Evolutionary conservation across 2,113 vertebrate species (phyloP), one percentile per base, ranked within the genome.

Genomic region (Tinamus guttatus): DNA sequence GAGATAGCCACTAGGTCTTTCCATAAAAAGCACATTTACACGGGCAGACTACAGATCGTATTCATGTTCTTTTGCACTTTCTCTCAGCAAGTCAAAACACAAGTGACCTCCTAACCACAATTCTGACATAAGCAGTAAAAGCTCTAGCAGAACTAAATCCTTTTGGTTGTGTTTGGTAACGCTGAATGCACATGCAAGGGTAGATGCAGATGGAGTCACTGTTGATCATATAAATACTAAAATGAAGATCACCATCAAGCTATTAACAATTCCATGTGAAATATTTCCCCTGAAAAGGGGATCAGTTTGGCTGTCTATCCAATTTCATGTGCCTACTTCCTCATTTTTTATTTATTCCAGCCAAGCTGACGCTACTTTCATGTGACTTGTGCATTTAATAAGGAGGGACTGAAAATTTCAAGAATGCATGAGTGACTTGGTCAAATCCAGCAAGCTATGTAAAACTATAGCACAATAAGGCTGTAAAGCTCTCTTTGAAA

Each of bases 401-500:
- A 60, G 76, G 22, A 85, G 0, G 3, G 45, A 45, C 49, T 24
- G 40, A 14, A 40, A 59, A 82, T 38, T 81, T 67, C 90, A 92
- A 68, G 65, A 95, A 92, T 13, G 58, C 25, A 24, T 80, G 59
- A 65, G 62, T 73, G 45, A 91, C 43, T 70, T 43, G 45, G 34
- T 58, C 34, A 87, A 94, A 94, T 41, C 47, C 84, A 76, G 16
- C 15, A 18, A 34, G 34, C 24, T 47, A 82, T 5, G 34, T 85
- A 87, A 89, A 96, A 85, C 38, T 68, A 52, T 2, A 82, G 36
- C 38, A 69, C 9, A 32, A 6, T 41, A 59, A 91, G 28, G 75
- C 56, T 59, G 10, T n/a, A 49, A 54, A 78, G 36, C 10, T 81
- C 70, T 27, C 65, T 60, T 34, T 78, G 30, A 56, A 36, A 94